Evolutionary conservation across 2,113 vertebrate genomes (phyloP).

Genomic region (Coracopsis vasa): DNA sequence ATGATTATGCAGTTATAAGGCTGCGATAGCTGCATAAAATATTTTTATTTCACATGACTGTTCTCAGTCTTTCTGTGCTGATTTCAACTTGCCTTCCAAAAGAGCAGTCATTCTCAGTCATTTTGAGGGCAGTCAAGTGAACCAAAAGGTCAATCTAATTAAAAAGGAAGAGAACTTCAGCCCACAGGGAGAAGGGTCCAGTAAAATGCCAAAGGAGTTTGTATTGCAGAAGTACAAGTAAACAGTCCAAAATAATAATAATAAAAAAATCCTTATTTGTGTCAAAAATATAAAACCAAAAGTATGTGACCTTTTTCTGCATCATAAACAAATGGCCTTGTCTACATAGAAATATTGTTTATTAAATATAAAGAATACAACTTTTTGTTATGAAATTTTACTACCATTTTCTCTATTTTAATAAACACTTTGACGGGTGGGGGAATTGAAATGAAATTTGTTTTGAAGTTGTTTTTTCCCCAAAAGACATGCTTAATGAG

Average conservation of each 20-base stretch:
- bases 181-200: conserved; percentile 37
- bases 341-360: conserved; percentile 25
- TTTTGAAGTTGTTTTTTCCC: background rate
- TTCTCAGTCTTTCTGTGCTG: conserved; percentile 67
- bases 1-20: conserved; percentile 57
- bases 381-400: conserved; percentile 12
- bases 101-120: conserved; percentile 70
- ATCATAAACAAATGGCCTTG: conserved; percentile 53
- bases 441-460: conserved; percentile 7
- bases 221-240: conserved; percentile 57
- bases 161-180: conserved; percentile 73
- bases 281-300: conserved; percentile 53
- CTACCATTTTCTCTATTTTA: conserved; percentile 18
- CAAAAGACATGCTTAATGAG: background rate
- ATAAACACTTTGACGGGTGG: background rate
- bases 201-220: conserved; percentile 71
- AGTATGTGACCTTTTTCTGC: conserved; percentile 67
- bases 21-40: conserved; percentile 46
- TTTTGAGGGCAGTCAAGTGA: conserved; percentile 73
- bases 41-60: conserved; percentile 64
- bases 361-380: conserved; percentile 40
- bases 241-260: conserved; percentile 61
- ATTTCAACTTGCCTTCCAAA: conserved; percentile 60
- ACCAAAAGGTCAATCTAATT: conserved; percentile 81
- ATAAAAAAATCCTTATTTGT: conserved; percentile 31